phyloP scores from a whole-genome alignment of 2,113 vertebrate genomes.

The Cryptomyrus ogoouensis region DNA sequence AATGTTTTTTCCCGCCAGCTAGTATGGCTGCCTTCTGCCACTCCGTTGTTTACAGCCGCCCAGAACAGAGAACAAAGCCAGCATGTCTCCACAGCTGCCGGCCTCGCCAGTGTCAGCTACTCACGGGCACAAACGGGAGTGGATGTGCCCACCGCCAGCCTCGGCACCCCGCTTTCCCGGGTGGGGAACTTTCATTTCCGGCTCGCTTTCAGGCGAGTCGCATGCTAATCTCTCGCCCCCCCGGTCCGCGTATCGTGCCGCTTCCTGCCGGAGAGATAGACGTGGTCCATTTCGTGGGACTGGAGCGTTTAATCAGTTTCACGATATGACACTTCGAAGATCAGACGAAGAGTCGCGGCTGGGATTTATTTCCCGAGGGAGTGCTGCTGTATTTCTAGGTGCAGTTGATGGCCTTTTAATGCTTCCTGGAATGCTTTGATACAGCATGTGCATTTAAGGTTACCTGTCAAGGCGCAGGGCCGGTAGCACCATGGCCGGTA shows the following conservation, averaged over 20 bases:
- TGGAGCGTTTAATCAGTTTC: constrained; percentile 3
- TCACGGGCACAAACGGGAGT: constrained; percentile 18
- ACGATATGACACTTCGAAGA: background rate
- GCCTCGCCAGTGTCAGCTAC: constrained; percentile 26
- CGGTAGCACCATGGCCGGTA: background rate
- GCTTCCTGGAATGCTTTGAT: background rate
- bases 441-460: background rate
- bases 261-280: constrained; percentile 6
- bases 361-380: background rate
- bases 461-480: background rate
- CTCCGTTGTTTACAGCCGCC: background rate
- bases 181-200: constrained; percentile 16
- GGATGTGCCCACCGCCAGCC: constrained; percentile 36
- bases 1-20: background rate
- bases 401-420: background rate
- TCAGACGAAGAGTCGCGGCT: background rate
- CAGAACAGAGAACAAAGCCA: background rate
- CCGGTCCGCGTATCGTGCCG: background rate
- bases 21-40: background rate
- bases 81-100: background rate
- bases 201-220: constrained; percentile 15
- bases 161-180: constrained; percentile 1
- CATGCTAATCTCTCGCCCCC: constrained; percentile 19
- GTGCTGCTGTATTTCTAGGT: constrained; percentile 4
- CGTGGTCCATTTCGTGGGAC: constrained; percentile 6